Evolutionary conservation across 2,797 vertebrate species (phyloP), one percentile per base, ranked within the genome.

Genomic region (Rhabdomys pumilio): DNA sequence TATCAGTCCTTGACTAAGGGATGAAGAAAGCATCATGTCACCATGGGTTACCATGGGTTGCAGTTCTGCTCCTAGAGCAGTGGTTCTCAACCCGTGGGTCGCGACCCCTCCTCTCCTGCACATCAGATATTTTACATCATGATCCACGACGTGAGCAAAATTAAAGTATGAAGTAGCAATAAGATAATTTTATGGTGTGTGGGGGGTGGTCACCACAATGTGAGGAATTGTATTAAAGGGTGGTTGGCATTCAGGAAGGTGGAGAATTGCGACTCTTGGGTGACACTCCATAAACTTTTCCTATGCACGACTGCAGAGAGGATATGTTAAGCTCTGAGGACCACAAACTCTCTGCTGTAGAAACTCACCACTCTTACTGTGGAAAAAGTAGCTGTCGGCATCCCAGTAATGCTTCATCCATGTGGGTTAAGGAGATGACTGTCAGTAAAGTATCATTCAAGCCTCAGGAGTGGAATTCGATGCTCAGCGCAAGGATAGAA

Each of bases 321-420:
- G 12, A 3, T 17, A 3, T 6, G 61, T 50, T 22, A 0, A 1
- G 44, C 38, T 55, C 15, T n/a, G 75, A 38, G 79, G 77, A 41
- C 69, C 31, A 3, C 6, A 1, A 1, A n/a, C 59, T 50, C 34
- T 82, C 22, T 26, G 26, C 47, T 12, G 55, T 15, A 63, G 57
- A 15, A 11, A 9, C 19, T 34, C 14, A 34, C 4, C 29, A 53
- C 44, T 75, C 59, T 38, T 6, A 1, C 10, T 50, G 44, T 17
- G 6, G 61, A 20, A 44, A 14, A 86, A 73, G 57, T 12, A 38
- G 44, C 34, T 6, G 0, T 2, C 31, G 86, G 85, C 6, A 22
- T 83, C 44, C 75, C 31, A 61, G 5, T 63, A 90, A 91, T 67
- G 73, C 91, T 95, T 97, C 72, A 29, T 29, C 31, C 15, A 15